A percentile compares a stretch with the other conserved stretches of the same genome.
Conservation (phyloP, 2,888 invertebrate genomes). For the Campaea margaritaria region DNA sequence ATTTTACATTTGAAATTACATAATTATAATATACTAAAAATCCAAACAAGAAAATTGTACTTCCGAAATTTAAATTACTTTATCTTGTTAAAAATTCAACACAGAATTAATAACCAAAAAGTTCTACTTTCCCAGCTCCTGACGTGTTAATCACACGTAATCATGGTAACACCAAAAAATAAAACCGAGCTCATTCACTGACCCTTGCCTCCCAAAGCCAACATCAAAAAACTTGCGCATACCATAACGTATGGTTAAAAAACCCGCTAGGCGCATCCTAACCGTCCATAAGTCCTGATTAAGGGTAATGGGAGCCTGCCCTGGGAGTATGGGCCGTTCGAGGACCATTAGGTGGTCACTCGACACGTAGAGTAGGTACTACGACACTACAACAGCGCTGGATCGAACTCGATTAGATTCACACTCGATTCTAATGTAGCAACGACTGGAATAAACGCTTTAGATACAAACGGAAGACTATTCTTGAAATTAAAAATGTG, state of each 20-base stretch:
- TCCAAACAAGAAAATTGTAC: too few relatives aligned
- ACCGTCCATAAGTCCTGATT: constrained; percentile 64
- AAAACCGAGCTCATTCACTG: constrained; percentile 20
- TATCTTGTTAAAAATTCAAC: too few relatives aligned
- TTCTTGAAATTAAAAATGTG: too few relatives aligned
- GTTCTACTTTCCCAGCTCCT: too few relatives aligned
- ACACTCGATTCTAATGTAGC: background rate
- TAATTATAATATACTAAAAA: too few relatives aligned
- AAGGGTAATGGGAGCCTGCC: constrained; percentile 59
- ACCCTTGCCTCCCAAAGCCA: constrained; percentile 22
- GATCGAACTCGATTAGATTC: background rate
- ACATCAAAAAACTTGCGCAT: constrained; percentile 30
- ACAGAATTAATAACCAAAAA: too few relatives aligned
- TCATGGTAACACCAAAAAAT: constrained; percentile 8
- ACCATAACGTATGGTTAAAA: constrained; percentile 47
- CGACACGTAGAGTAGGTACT: constrained; percentile 46
- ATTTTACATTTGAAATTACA: too few relatives aligned
- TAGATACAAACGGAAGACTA: background rate
- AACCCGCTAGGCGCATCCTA: constrained; percentile 47
- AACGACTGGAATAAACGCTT: too few relatives aligned
- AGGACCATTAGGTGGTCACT: constrained; percentile 59
- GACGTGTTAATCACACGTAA: constrained; percentile 4
- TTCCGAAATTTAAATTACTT: too few relatives aligned
- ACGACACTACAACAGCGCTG: background rate
- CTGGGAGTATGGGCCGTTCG: constrained; percentile 42